phyloP scores from a whole-genome alignment of 2,888 invertebrate species.

The Xiphydria camelus region DNA sequence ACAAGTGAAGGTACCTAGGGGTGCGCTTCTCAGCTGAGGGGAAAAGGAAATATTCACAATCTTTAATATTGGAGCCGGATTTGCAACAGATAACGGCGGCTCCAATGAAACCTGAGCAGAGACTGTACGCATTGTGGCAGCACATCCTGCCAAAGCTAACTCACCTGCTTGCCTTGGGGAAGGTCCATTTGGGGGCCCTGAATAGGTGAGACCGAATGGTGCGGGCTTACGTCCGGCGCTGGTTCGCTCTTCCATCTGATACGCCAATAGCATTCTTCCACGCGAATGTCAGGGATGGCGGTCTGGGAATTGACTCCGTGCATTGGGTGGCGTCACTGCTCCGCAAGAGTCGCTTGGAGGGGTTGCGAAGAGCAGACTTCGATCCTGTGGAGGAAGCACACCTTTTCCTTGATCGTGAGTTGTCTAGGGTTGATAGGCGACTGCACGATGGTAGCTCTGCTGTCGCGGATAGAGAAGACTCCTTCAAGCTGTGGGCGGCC shows the following conservation, averaged over 20 bases:
- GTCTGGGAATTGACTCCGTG: not conserved
- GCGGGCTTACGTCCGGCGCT: not conserved
- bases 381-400: no score
- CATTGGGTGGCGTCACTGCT: not conserved
- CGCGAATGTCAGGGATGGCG: not conserved
- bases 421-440: no score
- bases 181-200: not conserved
- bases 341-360: no score
- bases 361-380: no score
- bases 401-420: no score
- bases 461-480: no score
- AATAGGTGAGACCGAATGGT: not conserved
- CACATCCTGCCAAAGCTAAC: constrained; percentile 12
- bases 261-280: not conserved
- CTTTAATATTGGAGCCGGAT: no score
- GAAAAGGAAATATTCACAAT: no score
- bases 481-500: no score
- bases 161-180: constrained; percentile 1
- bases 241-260: not conserved
- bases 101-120: constrained; percentile 25
- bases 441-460: no score
- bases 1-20: no score
- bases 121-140: constrained; percentile 18
- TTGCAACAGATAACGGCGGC: constrained; percentile 18
- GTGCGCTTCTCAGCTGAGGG: no score